Evolutionary conservation across 2,113 vertebrate species (phyloP).

Genomic region (Tachycineta bicolor): DNA sequence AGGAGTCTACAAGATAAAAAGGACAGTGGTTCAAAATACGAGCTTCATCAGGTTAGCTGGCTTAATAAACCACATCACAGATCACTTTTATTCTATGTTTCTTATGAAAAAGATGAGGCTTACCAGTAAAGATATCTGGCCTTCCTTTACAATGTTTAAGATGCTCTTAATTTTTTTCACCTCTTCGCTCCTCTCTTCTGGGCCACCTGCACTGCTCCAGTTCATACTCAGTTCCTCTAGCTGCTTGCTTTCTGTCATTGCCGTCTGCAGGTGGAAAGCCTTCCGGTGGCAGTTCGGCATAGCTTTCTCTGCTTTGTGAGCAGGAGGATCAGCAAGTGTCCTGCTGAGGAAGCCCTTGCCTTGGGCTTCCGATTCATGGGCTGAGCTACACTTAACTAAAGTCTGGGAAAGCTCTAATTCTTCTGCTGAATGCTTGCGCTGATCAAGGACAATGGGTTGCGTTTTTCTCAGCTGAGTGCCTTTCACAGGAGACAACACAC

Average conservation of each 20-base stretch:
- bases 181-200: constrained; percentile 83
- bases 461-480: constrained; percentile 88
- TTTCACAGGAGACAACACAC: constrained; percentile 90
- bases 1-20: background rate
- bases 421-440: constrained; percentile 77
- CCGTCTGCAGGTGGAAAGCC: constrained; percentile 74
- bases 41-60: background rate
- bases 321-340: constrained; percentile 78
- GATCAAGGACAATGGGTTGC: constrained; percentile 81
- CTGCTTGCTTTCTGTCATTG: constrained; percentile 68
- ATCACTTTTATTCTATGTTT: background rate
- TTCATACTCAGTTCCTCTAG: constrained; percentile 73
- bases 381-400: constrained; percentile 77
- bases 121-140: constrained; percentile 95
- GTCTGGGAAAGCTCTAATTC: constrained; percentile 74
- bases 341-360: constrained; percentile 80
- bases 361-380: constrained; percentile 75
- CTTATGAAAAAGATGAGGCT: constrained; percentile 54
- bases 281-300: constrained; percentile 75
- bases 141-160: constrained; percentile 94
- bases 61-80: background rate
- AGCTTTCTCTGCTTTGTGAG: constrained; percentile 73
- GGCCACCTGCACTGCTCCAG: constrained; percentile 72
- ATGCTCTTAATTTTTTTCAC: constrained; percentile 92
- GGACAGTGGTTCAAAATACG: background rate